Evolutionary conservation across 2,113 vertebrate species (phyloP).

Genomic region (Phocoena phocoena): DNA sequence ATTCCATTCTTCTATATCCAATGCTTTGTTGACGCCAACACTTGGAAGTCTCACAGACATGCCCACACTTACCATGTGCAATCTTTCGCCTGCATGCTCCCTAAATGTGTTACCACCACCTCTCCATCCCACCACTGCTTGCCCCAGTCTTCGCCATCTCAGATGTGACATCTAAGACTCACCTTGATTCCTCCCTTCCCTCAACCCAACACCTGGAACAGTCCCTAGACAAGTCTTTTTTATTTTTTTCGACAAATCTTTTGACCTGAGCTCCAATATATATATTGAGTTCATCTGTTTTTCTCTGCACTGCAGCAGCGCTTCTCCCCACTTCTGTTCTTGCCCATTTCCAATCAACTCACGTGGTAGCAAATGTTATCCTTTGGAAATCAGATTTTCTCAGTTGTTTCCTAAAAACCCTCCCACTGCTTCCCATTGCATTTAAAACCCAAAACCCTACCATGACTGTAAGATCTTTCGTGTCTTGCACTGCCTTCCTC

Average conservation of each 20-base stretch:
- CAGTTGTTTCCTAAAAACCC: neutral
- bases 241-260: neutral
- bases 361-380: neutral
- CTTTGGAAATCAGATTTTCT: neutral
- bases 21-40: neutral
- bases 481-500: neutral
- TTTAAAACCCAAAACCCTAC: neutral
- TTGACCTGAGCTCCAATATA: neutral
- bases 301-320: neutral
- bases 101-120: neutral
- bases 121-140: neutral
- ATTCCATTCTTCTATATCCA: neutral
- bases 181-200: neutral
- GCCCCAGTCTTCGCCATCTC: neutral
- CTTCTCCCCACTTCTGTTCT: neutral
- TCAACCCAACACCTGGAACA: neutral
- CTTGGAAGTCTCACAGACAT: neutral
- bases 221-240: neutral
- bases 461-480: neutral
- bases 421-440: neutral
- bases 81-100: neutral
- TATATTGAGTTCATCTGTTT: neutral
- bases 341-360: neutral
- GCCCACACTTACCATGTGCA: neutral
- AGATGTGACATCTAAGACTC: neutral